Evolutionary conservation across 2,888 invertebrate species (phyloP).

Genomic region (Poecilus cupreus): DNA sequence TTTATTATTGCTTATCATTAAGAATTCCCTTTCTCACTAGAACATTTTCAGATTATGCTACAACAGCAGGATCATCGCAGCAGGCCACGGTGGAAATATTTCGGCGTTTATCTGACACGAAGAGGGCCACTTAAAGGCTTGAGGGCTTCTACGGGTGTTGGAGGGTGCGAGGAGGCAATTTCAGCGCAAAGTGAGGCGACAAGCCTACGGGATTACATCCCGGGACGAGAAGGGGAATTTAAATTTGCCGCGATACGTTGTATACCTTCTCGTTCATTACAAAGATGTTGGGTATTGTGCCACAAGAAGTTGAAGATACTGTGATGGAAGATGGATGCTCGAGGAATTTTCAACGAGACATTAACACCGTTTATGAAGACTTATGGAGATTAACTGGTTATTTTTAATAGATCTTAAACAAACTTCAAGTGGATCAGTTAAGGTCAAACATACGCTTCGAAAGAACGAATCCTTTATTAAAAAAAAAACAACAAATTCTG

Average conservation of each 20-base stretch:
- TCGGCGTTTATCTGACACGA: conserved; percentile 17
- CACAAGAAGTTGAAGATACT: background rate
- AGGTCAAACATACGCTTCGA: no score
- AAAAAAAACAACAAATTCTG: no score
- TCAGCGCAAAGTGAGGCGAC: background rate
- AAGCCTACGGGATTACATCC: background rate
- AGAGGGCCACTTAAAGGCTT: conserved; percentile 12
- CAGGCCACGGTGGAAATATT: background rate
- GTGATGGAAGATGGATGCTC: background rate
- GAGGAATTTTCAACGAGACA: background rate
- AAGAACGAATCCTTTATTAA: no score
- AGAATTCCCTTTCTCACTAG: no score
- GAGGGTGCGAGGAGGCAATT: background rate
- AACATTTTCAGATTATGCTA: no score
- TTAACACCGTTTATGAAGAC: background rate
- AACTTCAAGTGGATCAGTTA: no score
- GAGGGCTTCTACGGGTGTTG: background rate
- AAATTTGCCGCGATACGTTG: background rate
- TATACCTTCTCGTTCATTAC: background rate
- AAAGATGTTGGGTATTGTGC: background rate
- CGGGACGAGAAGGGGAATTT: background rate
- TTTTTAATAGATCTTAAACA: no score
- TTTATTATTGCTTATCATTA: no score
- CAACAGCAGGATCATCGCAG: no score
- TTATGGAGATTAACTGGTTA: background rate